These are phyloP conservation scores for Saguinus imperator DNA, from an alignment of 2,113 vertebrate species.

Conservation along the genomic window DNA sequence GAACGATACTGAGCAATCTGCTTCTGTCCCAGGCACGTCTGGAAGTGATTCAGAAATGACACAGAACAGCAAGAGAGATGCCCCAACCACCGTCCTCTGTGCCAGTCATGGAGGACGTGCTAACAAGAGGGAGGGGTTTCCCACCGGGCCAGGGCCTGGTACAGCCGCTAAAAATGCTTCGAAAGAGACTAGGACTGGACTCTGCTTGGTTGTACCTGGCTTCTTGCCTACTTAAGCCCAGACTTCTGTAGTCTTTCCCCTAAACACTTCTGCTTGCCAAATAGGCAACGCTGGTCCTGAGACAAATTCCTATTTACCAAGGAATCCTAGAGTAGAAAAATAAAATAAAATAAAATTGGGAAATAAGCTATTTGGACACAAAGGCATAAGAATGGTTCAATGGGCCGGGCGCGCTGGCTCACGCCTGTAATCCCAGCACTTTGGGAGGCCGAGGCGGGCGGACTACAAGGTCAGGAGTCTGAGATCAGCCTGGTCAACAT, in stretches of 20 bases:
- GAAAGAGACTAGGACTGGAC: not conserved
- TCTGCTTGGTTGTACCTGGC: not conserved
- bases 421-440: too few species aligned
- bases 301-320: not conserved
- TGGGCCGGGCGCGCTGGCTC: too few species aligned
- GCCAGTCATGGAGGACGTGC: not conserved
- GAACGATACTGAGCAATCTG: too few species aligned
- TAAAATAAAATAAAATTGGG: too few species aligned
- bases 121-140: fast-evolving
- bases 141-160: too few species aligned
- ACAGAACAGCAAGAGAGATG: fast-evolving
- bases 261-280: not conserved
- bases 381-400: too few species aligned
- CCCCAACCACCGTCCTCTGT: not conserved
- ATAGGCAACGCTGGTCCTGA: not conserved
- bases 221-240: not conserved
- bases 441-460: fast-evolving
- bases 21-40: not conserved
- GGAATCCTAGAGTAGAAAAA: not conserved
- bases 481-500: too few species aligned
- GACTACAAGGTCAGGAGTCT: too few species aligned
- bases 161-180: not conserved
- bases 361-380: too few species aligned
- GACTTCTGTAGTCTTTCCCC: not conserved
- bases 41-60: not conserved